A percentile compares a stretch with the other conserved stretches of the same genome.
Conservation (phyloP, 2,797 vertebrate genomes). For the Chaenodraco wilsoni region DNA sequence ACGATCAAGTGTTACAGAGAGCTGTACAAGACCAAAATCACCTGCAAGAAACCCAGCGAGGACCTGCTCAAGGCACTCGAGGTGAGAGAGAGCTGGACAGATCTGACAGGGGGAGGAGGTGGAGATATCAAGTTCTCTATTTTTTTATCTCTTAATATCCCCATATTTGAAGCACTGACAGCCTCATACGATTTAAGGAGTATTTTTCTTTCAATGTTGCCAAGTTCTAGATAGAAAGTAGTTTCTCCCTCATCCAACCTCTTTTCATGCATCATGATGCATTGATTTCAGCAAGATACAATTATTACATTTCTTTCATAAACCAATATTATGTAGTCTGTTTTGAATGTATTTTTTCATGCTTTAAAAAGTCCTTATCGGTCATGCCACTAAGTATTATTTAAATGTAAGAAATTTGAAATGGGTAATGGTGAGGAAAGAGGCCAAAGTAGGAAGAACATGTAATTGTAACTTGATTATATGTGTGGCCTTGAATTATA, state of each 20-base stretch:
- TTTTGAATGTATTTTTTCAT: neutral
- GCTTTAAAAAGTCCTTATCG: slow-evolving; percentile 7
- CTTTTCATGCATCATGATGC: neutral
- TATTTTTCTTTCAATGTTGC: neutral
- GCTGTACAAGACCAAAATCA: slow-evolving; percentile 93
- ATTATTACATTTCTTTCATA: neutral
- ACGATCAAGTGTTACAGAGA: slow-evolving; percentile 89
- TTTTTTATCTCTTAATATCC: neutral
- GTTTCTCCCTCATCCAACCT: neutral
- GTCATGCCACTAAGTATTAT: neutral
- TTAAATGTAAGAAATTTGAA: neutral
- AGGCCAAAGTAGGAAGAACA: neutral
- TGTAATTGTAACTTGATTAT: neutral
- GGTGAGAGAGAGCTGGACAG: slow-evolving; percentile 74
- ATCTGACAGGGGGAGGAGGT: neutral
- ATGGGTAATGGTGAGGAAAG: neutral
- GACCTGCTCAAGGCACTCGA: slow-evolving; percentile 85
- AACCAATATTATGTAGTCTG: neutral
- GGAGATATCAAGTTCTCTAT: neutral
- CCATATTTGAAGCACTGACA: neutral
- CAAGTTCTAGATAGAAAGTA: neutral
- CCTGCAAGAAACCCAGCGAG: slow-evolving; percentile 88
- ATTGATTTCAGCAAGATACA: neutral
- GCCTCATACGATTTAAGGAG: neutral
- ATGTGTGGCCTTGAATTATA: neutral